Evolutionary conservation across 2,888 invertebrate species (phyloP).

Genomic region (Drosophila ustulata): DNA sequence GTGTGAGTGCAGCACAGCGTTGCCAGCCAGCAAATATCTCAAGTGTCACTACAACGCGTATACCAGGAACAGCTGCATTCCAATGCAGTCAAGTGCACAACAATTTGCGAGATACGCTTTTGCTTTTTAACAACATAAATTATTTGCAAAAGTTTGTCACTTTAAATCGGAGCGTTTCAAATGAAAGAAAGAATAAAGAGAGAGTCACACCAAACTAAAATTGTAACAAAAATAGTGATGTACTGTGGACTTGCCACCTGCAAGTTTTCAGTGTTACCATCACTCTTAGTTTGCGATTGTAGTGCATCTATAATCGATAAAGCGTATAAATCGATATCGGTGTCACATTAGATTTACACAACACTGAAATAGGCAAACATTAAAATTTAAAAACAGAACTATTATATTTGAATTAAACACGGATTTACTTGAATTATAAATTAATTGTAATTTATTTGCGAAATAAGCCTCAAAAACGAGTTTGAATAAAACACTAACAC

Average conservation of each 20-base stretch:
- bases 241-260: conserved; percentile 40
- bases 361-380: neutral
- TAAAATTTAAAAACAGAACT: neutral
- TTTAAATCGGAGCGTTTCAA: too few relatives aligned
- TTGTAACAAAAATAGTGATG: conserved; percentile 28
- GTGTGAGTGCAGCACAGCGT: conserved; percentile 46
- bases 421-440: conserved; percentile 26
- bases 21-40: conserved; percentile 48
- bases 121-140: neutral
- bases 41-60: conserved; percentile 26
- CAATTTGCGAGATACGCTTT: neutral
- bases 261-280: neutral
- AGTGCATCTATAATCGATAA: neutral
- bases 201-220: conserved; percentile 18
- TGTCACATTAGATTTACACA: neutral
- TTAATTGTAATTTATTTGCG: conserved; percentile 32
- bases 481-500: conserved; percentile 51
- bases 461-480: conserved; percentile 31
- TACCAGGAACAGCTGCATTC: conserved; percentile 43
- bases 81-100: conserved; percentile 40
- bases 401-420: neutral
- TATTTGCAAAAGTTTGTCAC: neutral
- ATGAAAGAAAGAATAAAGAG: conserved; percentile 8
- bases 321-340: neutral
- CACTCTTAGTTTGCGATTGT: neutral